Base-by-base conservation (phyloP, 2,797 vertebrate species). In the Poecilia gillii region DNA sequence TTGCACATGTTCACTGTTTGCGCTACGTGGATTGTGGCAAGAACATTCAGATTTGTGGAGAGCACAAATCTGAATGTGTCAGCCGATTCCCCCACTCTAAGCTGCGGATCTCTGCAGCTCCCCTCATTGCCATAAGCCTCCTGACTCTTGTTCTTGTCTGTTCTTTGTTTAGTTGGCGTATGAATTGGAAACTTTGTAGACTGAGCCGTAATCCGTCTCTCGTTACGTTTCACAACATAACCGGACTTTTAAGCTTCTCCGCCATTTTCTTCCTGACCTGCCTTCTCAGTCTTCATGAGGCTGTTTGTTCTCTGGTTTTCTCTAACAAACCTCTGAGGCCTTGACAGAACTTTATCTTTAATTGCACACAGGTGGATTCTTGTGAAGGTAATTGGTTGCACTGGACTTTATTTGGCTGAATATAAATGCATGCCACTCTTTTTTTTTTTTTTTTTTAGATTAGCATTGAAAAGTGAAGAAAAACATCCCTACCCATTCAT, bases 261-360 rank as follows among this genome's bases (percentile, higher is more conserved):
- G 13, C 31, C 20, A 43, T 25, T 70, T 70, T 39, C 25, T 70
- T 70, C 39, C 39, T 70, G 68, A 28, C 68, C 25, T 70, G 66
- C 39, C 2, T 70, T 20, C 39, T 45, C 23, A 14, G 68, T 71
- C 68, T 28, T 71, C 23, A 43, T 43, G 41, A 71, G 11, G 25
- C 68, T 71, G 41, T 70, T 70, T 70, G 23, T 41, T n/a, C 39
- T 71, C 68, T 18, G 4, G 41, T 71, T 71, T 73, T 71, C 68
- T 45, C 12, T 71, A 71, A 28, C 23, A 71, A 71, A 71, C 41
- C 68, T 71, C 68, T 28, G 41, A 71, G 25, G 25, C 25, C 68
- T 45, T 68, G 39, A 43, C 23, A 68, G 39, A 68, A 13, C 36
- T 11, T 43, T 28, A 16, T 45, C 43, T 36, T 71, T 45, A 71